phyloP scores from a whole-genome alignment of 2,113 vertebrate species.

The Ellobius talpinus region DNA sequence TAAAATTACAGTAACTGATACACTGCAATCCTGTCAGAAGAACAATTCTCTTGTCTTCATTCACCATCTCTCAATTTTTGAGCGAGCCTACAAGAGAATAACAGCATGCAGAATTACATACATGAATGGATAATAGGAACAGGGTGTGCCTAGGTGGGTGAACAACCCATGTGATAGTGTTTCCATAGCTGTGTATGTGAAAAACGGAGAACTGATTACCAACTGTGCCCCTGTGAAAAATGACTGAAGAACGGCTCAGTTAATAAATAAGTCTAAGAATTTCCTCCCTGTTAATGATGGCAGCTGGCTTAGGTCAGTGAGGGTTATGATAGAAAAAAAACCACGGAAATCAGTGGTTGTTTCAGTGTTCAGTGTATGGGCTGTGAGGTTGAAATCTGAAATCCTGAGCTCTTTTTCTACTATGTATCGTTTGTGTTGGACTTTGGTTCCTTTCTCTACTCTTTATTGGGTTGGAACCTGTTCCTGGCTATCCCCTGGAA shows the following conservation, averaged over 20 bases:
- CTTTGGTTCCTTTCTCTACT: no score
- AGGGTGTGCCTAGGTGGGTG: not conserved
- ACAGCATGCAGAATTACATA: not conserved
- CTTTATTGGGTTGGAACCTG: not conserved
- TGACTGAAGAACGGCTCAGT: not conserved
- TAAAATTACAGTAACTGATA: not conserved
- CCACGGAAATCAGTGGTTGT: not conserved
- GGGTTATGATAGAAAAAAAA: not conserved
- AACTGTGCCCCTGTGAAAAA: not conserved
- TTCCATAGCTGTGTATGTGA: no score
- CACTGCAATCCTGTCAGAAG: not conserved
- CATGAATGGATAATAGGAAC: not conserved
- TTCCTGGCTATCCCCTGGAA: no score
- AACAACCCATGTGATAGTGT: not conserved
- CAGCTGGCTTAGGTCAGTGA: not conserved
- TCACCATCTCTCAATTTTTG: not conserved
- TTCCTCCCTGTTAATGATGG: not conserved
- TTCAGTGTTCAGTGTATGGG: not conserved
- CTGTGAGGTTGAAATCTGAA: not conserved
- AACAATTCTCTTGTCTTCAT: conserved; percentile 1
- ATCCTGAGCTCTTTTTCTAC: not conserved
- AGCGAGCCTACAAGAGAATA: not conserved
- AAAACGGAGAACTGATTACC: not conserved
- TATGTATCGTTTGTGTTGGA: not conserved
- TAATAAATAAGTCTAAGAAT: not conserved